Evolutionary conservation across 2,113 vertebrate genomes (phyloP).

Genomic region (Eudorcas thomsonii): DNA sequence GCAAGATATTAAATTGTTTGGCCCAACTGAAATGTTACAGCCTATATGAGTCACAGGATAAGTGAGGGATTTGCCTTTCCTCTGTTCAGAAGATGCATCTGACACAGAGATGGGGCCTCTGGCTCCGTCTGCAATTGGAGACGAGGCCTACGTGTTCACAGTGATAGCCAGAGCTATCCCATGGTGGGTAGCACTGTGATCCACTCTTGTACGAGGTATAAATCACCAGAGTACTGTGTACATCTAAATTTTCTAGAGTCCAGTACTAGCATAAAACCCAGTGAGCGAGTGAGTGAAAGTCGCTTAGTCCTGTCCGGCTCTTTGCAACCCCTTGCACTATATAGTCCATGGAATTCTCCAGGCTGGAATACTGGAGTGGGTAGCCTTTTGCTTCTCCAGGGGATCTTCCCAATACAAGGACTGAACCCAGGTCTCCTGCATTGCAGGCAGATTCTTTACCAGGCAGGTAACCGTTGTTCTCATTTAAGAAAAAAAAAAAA

Average conservation of each 20-base stretch:
- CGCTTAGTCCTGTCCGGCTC: accelerated
- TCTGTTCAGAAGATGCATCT: not conserved
- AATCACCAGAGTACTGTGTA: not conserved
- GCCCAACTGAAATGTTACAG: not conserved
- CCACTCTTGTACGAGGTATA: not conserved
- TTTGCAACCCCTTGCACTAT: not conserved
- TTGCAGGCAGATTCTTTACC: not conserved
- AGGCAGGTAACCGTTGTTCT: not conserved
- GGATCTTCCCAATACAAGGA: no score
- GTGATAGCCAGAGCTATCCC: not conserved
- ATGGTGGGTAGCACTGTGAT: not conserved
- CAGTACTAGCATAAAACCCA: no score
- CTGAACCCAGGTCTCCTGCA: not conserved
- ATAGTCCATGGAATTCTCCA: not conserved
- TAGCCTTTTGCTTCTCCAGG: no score
- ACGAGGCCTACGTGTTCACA: not conserved
- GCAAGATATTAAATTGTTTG: not conserved
- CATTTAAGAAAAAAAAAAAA: not conserved
- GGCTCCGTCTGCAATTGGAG: not conserved
- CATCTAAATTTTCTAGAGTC: not conserved
- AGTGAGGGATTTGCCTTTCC: not conserved
- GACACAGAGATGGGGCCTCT: no score
- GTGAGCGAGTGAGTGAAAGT: not conserved
- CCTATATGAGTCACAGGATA: not conserved
- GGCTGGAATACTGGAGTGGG: no score